Percentiles rank a stretch among this genome's conserved stretches.
Conservation (phyloP, 2,113 vertebrate genomes). For the Ceratotherium simum region DNA sequence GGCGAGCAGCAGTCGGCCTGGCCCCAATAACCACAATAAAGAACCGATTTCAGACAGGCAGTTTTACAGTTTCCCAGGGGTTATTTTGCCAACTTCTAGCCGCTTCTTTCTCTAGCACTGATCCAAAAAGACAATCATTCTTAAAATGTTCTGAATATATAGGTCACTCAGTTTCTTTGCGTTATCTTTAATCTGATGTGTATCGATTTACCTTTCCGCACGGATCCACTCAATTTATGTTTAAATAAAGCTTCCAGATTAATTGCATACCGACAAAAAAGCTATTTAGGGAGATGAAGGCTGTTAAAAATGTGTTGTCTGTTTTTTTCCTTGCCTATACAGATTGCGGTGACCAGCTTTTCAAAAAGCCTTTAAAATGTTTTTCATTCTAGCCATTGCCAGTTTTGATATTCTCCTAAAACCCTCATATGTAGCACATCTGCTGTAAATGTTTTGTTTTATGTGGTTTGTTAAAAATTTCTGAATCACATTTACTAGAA, state of each 20-base stretch:
- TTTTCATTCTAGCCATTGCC: neutral
- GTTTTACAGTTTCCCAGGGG: neutral
- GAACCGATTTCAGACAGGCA: slow-evolving; percentile 37
- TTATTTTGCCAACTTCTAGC: slow-evolving; percentile 9
- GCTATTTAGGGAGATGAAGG: neutral
- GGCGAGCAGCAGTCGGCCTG: neutral
- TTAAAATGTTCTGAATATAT: slow-evolving; percentile 7
- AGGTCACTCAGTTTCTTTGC: neutral
- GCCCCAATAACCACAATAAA: neutral
- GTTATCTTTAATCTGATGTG: slow-evolving; percentile 40
- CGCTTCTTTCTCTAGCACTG: neutral
- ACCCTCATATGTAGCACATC: neutral
- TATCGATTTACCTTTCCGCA: slow-evolving; percentile 13
- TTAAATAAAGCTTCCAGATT: slow-evolving; percentile 63
- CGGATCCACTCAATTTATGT: neutral
- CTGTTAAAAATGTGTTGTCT: neutral
- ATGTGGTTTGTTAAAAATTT: neutral
- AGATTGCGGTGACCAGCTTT: neutral
- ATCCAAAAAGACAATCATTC: neutral
- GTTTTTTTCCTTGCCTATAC: neutral
- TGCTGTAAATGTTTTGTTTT: slow-evolving; percentile 8
- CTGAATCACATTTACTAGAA: neutral
- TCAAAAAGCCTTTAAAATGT: neutral
- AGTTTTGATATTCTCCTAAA: slow-evolving; percentile 18
- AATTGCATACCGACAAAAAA: neutral